A percentile compares a stretch with the other conserved stretches of the same genome.
phyloP scores from a whole-genome alignment of 2,797 vertebrate genomes.

The Esox lucius region DNA sequence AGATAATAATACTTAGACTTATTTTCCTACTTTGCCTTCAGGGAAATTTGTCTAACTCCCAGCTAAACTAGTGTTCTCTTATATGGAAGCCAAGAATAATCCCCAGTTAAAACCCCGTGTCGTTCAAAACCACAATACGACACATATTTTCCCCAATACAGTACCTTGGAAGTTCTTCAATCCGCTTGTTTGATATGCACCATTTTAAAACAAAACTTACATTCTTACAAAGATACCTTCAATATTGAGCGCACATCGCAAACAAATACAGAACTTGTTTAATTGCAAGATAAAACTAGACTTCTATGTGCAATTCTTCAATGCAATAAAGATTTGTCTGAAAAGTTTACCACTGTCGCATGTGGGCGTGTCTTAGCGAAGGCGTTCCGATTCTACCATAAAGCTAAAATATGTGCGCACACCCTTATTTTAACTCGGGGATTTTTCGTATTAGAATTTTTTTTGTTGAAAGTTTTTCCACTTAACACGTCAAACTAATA shows the following conservation, averaged over 20 bases:
- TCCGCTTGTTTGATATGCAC: not conserved
- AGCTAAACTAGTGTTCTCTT: no score
- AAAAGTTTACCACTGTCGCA: not conserved
- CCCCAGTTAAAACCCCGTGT: not conserved
- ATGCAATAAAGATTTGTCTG: not conserved
- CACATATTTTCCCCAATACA: not conserved
- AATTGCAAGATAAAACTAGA: not conserved
- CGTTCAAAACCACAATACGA: not conserved
- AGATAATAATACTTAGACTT: no score
- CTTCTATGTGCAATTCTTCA: not conserved
- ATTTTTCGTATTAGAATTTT: not conserved
- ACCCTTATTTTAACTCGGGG: not conserved
- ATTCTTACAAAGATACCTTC: not conserved
- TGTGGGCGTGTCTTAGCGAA: not conserved
- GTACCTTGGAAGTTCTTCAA: not conserved
- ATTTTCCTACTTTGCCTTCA: no score
- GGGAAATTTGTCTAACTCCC: no score
- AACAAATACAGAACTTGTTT: not conserved
- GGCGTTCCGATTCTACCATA: not conserved
- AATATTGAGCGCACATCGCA: not conserved
- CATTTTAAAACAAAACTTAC: not conserved
- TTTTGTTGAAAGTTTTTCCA: not conserved
- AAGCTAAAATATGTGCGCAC: not conserved
- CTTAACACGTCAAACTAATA: not conserved
- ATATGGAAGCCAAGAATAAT: no score